Percentiles rank a stretch among this genome's conserved stretches.
These are phyloP conservation scores for Lepilemur septentrionalis DNA, from an alignment of 2,797 vertebrate species.

Conservation along the genomic window DNA sequence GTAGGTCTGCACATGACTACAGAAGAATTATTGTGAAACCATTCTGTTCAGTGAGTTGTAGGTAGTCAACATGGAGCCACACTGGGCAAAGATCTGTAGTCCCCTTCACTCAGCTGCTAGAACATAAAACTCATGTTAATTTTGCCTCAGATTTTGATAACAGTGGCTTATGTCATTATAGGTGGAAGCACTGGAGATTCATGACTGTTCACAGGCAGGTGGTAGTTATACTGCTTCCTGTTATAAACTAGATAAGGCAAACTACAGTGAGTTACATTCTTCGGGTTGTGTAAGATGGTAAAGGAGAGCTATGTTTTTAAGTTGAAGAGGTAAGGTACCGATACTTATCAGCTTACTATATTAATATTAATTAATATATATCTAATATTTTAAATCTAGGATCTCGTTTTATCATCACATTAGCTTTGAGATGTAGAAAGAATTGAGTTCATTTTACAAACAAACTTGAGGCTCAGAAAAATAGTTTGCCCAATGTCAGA, in stretches of 20 bases:
- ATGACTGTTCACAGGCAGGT: neutral
- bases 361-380: neutral
- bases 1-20: neutral
- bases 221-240: neutral
- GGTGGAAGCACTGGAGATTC: neutral
- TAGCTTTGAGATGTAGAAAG: neutral
- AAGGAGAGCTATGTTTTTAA: neutral
- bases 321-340: neutral
- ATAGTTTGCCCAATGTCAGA: neutral
- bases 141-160: neutral
- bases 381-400: neutral
- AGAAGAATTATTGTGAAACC: neutral
- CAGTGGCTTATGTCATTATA: neutral
- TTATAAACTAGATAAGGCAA: neutral
- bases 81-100: neutral
- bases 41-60: neutral
- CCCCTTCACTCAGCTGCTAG: neutral
- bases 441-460: constrained; percentile 29
- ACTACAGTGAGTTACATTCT: neutral
- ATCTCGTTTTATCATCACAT: neutral
- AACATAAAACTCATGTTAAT: neutral
- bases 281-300: neutral
- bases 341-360: neutral
- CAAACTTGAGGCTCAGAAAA: neutral
- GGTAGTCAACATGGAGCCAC: neutral